Conservation (phyloP, 2,888 invertebrate species). For the Torymus tubicola region DNA sequence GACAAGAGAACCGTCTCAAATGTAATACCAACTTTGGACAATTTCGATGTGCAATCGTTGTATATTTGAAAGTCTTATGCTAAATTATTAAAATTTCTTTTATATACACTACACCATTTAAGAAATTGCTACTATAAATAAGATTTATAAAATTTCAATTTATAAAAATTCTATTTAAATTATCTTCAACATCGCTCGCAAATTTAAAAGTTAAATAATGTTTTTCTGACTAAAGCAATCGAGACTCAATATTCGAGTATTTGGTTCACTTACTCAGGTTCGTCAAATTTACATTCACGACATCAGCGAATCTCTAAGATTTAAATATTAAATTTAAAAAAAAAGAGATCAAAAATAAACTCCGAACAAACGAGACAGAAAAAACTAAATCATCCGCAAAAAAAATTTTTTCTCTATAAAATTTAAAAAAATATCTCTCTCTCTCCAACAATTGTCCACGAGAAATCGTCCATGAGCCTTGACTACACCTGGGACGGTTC, state of each 20-base stretch:
- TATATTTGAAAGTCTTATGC: background rate
- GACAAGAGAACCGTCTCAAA: constrained; percentile 26
- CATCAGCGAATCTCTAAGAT: background rate
- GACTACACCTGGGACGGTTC: constrained; percentile 40
- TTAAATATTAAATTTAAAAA: background rate
- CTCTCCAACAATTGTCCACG: background rate
- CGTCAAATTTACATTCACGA: background rate
- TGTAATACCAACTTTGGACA: constrained; percentile 29
- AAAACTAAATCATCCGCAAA: background rate
- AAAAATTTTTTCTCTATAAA: background rate
- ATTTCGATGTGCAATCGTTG: constrained; percentile 31
- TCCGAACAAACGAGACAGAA: no score
- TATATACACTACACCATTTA: background rate
- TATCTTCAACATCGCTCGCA: background rate
- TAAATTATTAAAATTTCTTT: background rate
- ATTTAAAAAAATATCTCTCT: background rate
- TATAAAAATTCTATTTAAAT: constrained; percentile 2
- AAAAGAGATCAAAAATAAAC: no score
- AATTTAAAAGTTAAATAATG: constrained; percentile 3
- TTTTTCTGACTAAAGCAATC: background rate
- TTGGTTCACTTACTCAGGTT: constrained; percentile 11
- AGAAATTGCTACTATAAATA: constrained; percentile 4
- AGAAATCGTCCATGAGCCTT: constrained; percentile 1
- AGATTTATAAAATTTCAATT: background rate
- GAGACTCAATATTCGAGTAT: constrained; percentile 20